Evolutionary conservation across 1,140 invertebrate genomes (phyloP), one percentile per base, ranked within the genome.

Genomic region (Diabrotica virgifera): DNA sequence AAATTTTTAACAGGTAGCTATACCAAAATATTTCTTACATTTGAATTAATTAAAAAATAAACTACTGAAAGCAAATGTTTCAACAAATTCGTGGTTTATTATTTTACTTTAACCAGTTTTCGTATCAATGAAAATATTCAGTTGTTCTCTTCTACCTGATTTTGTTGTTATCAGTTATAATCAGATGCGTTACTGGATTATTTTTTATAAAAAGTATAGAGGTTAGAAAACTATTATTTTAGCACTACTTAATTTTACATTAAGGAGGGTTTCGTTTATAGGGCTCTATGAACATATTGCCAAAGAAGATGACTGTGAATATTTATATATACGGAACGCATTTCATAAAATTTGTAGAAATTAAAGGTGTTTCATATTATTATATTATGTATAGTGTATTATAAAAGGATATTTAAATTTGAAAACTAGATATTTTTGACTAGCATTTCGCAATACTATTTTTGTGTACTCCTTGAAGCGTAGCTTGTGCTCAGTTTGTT

Each of bases 291-390:
- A 60, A 60, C 69, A 68, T 72, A 69, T 75, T 74, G 73, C 73
- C 75, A 77, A 77, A 75, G 70, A 76, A 74, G 64, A 76, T 76
- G 75, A 76, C 74, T 76, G 75, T 76, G 75, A 76, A 75, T 76
- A 76, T 73, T 72, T 73, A 68, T 76, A 75, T 69, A 73, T 74
- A 72, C 68, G 67, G 61, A 24, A 61, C 52, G 55, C 36, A 71
- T 63, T 65, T 65, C 40, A 46, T n/a, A 46, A 46, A 46, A 46
- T 46, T 46, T 46, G n/a, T 46, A 0, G n/a, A 46, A 46, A 46
- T 10, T 46, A 46, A 46, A n/a, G 8, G 24, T 24, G 1, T 24
- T 24, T 2, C n/a, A n/a, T n/a, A n/a, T n/a, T 24, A 24, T 24
- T 24, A 4, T 24, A 24, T 24, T 24, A n/a, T 24, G 24, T 24